Conservation (phyloP, 1,140 invertebrate species). For the Neomicropteryx cornuta region DNA sequence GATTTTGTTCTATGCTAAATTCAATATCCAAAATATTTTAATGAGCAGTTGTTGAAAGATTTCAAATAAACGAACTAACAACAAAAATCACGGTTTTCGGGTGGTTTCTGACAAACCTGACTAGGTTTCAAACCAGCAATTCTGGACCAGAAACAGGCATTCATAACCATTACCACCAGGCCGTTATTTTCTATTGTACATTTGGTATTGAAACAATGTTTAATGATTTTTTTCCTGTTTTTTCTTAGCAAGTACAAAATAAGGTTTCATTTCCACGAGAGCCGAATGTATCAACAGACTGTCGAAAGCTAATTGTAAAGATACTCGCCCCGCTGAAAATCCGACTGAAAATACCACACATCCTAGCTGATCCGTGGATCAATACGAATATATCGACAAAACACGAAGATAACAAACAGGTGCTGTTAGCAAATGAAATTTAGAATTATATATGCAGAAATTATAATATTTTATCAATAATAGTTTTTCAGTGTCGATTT, state of each 20-base stretch:
- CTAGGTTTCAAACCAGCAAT: too few species aligned
- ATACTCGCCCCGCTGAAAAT: slow-evolving; percentile 54
- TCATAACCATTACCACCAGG: too few species aligned
- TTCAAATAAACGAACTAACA: too few species aligned
- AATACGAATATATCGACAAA: slow-evolving; percentile 23
- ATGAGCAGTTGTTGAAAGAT: too few species aligned
- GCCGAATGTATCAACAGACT: slow-evolving; percentile 48
- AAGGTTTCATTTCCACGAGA: slow-evolving; percentile 57
- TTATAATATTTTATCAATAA: too few species aligned
- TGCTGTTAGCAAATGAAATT: slow-evolving; percentile 18
- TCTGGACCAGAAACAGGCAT: too few species aligned
- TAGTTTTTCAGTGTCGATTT: too few species aligned
- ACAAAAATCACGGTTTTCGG: too few species aligned
- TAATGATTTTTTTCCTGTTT: slow-evolving; percentile 6
- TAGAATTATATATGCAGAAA: too few species aligned
- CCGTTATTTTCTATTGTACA: not conserved
- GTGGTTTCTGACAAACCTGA: too few species aligned
- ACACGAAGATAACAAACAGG: slow-evolving; percentile 23
- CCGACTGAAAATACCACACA: slow-evolving; percentile 46
- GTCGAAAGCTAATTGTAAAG: slow-evolving; percentile 54
- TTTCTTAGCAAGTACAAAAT: slow-evolving; percentile 55
- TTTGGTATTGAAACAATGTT: not conserved
- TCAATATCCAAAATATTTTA: too few species aligned
- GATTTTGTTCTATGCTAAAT: too few species aligned
- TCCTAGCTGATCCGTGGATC: slow-evolving; percentile 54